Evolutionary conservation across 2,113 vertebrate genomes (phyloP).

Genomic region (Irena cyanogastra): DNA sequence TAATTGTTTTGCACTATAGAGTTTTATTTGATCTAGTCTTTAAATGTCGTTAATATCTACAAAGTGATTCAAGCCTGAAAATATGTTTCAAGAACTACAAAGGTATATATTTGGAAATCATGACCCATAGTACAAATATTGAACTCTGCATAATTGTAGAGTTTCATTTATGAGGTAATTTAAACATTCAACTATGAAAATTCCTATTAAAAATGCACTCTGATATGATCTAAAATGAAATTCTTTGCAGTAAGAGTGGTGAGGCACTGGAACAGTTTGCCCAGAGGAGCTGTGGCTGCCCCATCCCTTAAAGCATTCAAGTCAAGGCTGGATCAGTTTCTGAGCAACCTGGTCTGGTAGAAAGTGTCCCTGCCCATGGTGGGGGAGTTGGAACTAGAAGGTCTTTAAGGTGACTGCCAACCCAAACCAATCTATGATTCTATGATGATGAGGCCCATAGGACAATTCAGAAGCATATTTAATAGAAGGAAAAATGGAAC

Average conservation of each 20-base stretch:
- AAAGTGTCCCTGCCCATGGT: background rate
- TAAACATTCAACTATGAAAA: background rate
- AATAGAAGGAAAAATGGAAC: background rate
- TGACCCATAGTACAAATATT: background rate
- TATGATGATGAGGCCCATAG: background rate
- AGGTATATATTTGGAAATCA: background rate
- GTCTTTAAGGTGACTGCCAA: background rate
- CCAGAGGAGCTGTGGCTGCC: background rate
- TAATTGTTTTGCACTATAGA: background rate
- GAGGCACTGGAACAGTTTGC: background rate
- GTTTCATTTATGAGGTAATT: background rate
- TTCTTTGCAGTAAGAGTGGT: background rate
- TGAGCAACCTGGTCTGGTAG: background rate
- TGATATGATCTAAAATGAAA: background rate
- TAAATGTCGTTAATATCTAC: background rate
- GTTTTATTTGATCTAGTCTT: background rate
- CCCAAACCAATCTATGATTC: background rate
- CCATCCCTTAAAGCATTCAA: background rate
- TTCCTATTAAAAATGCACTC: background rate
- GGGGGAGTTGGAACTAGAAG: background rate
- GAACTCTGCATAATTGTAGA: background rate
- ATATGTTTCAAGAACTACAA: background rate
- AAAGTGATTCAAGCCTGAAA: background rate
- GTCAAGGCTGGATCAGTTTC: background rate
- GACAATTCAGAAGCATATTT: background rate